Conservation (phyloP, 2,113 vertebrate species). For the mouse (Mus musculus) region DNA sequence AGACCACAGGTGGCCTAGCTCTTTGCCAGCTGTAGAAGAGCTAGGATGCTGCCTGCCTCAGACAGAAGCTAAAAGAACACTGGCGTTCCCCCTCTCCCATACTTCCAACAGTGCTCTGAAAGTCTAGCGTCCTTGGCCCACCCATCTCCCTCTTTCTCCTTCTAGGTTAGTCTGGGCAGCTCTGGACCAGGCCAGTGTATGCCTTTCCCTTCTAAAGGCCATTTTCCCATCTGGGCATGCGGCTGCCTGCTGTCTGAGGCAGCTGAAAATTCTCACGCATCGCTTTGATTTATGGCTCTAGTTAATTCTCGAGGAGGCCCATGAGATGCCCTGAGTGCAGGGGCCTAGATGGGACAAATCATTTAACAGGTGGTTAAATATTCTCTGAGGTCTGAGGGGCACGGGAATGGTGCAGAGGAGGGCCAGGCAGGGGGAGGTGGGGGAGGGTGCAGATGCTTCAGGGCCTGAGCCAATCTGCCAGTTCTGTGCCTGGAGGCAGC, state of each 20-base stretch:
- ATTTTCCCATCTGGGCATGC: slow-evolving; percentile 68
- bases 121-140: not conserved
- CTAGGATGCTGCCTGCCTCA: not conserved
- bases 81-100: not conserved
- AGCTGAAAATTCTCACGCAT: slow-evolving; percentile 84
- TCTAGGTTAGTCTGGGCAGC: not conserved
- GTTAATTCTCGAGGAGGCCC: slow-evolving; percentile 87
- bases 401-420: slow-evolving; percentile 39
- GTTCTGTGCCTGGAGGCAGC: not conserved
- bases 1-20: not conserved
- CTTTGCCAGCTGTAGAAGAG: not conserved
- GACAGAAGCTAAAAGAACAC: not conserved
- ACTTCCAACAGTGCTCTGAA: not conserved
- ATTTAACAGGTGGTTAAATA: slow-evolving; percentile 89
- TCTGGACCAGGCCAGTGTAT: not conserved
- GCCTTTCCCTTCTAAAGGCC: slow-evolving; percentile 51
- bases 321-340: slow-evolving; percentile 80
- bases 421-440: not conserved
- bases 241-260: slow-evolving; percentile 69
- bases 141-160: not conserved
- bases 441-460: not conserved
- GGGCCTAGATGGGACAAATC: slow-evolving; percentile 86
- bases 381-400: slow-evolving; percentile 83
- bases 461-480: not conserved
- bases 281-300: slow-evolving; percentile 89